Evolutionary conservation across 2,888 invertebrate genomes (phyloP), one percentile per base, ranked within the genome.

Genomic region (Dasypolia templi): DNA sequence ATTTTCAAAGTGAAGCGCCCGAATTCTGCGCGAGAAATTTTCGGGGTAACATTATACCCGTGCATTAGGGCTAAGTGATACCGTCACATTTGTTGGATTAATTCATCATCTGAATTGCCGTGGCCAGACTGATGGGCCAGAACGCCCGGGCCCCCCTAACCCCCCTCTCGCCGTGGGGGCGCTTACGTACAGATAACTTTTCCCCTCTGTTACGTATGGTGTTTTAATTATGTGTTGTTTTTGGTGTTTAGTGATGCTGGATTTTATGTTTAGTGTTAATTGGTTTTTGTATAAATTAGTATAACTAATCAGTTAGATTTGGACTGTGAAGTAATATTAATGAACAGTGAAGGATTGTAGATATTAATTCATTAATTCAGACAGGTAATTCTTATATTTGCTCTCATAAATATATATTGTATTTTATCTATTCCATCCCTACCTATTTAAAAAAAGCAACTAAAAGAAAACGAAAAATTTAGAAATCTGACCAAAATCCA

Each of bases 101-200:
- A 96, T 96, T 96, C 96, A 96, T 96, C 96, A 96, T 96, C 96
- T 93, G 95, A 95, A 96, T 96, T 96, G 96, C 96, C 96, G 95
- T 95, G 96, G 95, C 96, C 95, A 96, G 95, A 95, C 95, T 96
- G 96, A 96, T 96, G 96, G 95, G 90, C 94, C 94, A 94, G 93
- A 95, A 94, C 94, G 92, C 92, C 93, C 90, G 89, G 79, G 71
- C 69, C 80, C 74, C 75, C 83, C 81, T 77, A 71, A 77, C 86
- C 87, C 86, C 84, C 79, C 86, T 79, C 82, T 82, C 79, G 73
- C 76, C 73, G 73, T 74, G 87, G 87, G 89, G 89, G 87, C 79
- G 82, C 84, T 86, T 89, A 88, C 83, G 84, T 87, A 89, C 89
- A 89, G 89, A 91, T 90, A 90, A 91, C 91, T 92, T 90, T 89